Percentiles rank a stretch among this genome's conserved stretches.
phyloP scores from a whole-genome alignment of 2,888 invertebrate species.

The Drosophila siamana region DNA sequence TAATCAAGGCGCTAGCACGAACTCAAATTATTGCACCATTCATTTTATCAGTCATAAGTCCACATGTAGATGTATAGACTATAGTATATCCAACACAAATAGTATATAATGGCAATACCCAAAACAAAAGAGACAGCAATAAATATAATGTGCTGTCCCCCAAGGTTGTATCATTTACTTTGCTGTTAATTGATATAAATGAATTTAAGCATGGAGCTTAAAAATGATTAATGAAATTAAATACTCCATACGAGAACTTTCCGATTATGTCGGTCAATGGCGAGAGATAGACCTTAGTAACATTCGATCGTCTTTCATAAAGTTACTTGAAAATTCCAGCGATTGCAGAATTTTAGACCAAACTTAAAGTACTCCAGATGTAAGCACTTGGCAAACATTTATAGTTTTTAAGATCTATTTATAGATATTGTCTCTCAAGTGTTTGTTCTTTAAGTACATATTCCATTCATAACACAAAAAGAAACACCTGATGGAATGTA shows the following conservation, averaged over 20 bases:
- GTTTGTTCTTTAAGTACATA: conserved; percentile 4
- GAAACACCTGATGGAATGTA: conserved; percentile 16
- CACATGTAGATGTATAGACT: background rate
- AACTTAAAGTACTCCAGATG: background rate
- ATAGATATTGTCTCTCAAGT: background rate
- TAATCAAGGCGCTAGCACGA: conserved; percentile 14
- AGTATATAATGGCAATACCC: conserved; percentile 1
- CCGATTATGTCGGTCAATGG: background rate
- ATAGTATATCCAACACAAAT: background rate
- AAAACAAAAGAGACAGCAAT: conserved; percentile 8
- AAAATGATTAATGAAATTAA: conserved; percentile 27
- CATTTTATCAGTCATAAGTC: conserved; percentile 21
- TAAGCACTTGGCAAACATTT: background rate
- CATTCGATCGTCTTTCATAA: background rate
- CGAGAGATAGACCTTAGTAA: background rate
- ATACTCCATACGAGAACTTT: conserved; percentile 2
- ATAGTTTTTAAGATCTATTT: background rate
- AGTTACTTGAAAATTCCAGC: background rate
- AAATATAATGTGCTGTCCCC: conserved; percentile 12
- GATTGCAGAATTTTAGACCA: background rate
- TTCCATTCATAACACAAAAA: background rate
- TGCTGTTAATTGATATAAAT: conserved; percentile 28
- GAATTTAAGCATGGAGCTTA: conserved; percentile 21
- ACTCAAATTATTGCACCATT: conserved; percentile 18
- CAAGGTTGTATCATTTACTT: conserved; percentile 19